Conservation (phyloP, 2,888 invertebrate genomes). For the Cerceris rybyensis region DNA sequence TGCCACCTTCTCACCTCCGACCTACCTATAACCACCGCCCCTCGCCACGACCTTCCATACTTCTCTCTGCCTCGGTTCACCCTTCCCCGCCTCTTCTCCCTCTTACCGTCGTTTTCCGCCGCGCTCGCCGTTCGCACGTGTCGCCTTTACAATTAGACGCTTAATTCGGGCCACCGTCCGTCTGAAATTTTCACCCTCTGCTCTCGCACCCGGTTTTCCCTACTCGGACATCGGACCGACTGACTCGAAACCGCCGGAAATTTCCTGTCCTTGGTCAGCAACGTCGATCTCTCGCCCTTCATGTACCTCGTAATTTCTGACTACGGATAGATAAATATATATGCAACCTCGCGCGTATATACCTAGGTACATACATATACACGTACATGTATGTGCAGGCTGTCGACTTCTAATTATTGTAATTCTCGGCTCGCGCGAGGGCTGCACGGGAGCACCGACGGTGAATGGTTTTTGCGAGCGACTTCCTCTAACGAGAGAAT, state of each 20-base stretch:
- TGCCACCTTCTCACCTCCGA: slow-evolving; percentile 67
- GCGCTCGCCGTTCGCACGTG: slow-evolving; percentile 64
- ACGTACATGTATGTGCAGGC: not conserved
- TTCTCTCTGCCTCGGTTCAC: slow-evolving; percentile 27
- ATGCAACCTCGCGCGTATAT: not conserved
- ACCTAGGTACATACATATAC: not conserved
- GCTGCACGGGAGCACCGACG: slow-evolving; percentile 5
- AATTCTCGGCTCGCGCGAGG: slow-evolving; percentile 30
- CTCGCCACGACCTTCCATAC: slow-evolving; percentile 50
- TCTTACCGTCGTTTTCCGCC: slow-evolving; percentile 42
- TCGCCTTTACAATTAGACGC: slow-evolving; percentile 75
- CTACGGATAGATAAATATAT: not conserved
- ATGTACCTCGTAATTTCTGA: slow-evolving; percentile 45
- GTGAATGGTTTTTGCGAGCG: slow-evolving; percentile 27
- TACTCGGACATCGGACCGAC: slow-evolving; percentile 13
- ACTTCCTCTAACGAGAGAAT: slow-evolving; percentile 27
- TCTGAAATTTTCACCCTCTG: slow-evolving; percentile 54
- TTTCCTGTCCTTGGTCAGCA: slow-evolving; percentile 61
- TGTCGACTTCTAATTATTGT: slow-evolving; percentile 55
- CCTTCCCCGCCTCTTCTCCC: slow-evolving; percentile 41
- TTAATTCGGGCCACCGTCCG: slow-evolving; percentile 64
- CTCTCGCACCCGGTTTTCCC: slow-evolving; percentile 23
- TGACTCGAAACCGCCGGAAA: slow-evolving; percentile 38
- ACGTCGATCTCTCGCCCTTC: slow-evolving; percentile 15
- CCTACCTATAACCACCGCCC: slow-evolving; percentile 56